These are phyloP conservation scores for Hippocampus barbouri DNA, from an alignment of 2,113 vertebrate species.

Conservation along the genomic window DNA sequence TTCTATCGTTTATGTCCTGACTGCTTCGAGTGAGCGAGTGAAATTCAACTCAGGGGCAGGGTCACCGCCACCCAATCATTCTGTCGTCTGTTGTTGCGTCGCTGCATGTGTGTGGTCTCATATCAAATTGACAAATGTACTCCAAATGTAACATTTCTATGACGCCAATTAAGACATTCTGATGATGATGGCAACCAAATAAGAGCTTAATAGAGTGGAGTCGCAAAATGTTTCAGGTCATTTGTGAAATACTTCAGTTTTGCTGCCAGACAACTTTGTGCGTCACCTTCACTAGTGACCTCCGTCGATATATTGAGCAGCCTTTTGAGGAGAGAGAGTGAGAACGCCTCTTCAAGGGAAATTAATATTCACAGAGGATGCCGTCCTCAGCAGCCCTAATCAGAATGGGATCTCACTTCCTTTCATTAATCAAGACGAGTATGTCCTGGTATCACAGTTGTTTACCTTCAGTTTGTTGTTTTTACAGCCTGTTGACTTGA, in stretches of 20 bases:
- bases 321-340: conserved; percentile 44
- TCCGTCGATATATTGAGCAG: conserved; percentile 52
- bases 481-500: conserved; percentile 62
- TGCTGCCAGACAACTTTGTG: conserved; percentile 56
- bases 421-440: conserved; percentile 70
- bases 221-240: background rate
- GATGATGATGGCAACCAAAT: conserved; percentile 27
- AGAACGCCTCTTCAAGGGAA: conserved; percentile 60
- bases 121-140: background rate
- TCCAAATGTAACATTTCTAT: background rate
- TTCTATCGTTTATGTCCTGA: background rate
- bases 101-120: background rate
- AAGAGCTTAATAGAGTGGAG: background rate
- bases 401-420: conserved; percentile 70
- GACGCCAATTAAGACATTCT: background rate
- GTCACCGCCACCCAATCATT: background rate
- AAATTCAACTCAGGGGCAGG: background rate
- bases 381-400: conserved; percentile 60
- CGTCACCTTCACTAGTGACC: conserved; percentile 59
- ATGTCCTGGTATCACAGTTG: conserved; percentile 54
- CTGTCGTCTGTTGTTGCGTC: background rate
- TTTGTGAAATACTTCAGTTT: conserved; percentile 48
- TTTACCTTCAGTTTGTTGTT: conserved; percentile 67
- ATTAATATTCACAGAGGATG: conserved; percentile 68
- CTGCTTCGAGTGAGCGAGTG: background rate